Conservation (phyloP, 1,140 invertebrate genomes). For the Streblospio benedicti region DNA sequence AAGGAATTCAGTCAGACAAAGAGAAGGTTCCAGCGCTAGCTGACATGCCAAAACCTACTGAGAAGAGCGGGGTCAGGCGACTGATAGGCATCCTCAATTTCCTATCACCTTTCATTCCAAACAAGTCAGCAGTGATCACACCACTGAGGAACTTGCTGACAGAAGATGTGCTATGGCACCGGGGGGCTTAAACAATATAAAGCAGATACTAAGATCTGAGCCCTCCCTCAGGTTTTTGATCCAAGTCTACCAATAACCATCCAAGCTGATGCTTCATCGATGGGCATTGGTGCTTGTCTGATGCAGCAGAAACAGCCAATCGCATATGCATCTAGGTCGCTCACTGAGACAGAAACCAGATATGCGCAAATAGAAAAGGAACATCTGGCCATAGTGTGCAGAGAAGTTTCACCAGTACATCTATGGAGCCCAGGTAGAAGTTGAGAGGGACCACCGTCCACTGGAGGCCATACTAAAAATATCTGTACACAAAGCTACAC, state of each 20-base stretch:
- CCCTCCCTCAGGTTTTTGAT: not conserved
- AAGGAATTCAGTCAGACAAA: too few species aligned
- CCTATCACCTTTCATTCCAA: too few species aligned
- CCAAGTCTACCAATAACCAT: conserved; percentile 10
- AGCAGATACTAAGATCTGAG: not conserved
- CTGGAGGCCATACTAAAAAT: too few species aligned
- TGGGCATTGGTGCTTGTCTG: conserved; percentile 33
- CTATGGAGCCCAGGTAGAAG: too few species aligned
- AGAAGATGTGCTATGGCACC: not conserved
- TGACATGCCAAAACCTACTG: too few species aligned
- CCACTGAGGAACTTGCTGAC: conserved; percentile 37
- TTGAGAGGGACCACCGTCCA: too few species aligned
- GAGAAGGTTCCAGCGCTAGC: too few species aligned
- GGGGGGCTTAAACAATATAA: not conserved
- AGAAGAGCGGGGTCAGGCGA: too few species aligned
- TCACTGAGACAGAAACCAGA: conserved; percentile 18
- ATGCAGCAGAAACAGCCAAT: conserved; percentile 24
- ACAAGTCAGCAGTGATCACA: too few species aligned
- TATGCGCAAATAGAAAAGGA: conserved; percentile 37
- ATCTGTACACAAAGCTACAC: too few species aligned
- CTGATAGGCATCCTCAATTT: too few species aligned
- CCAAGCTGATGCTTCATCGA: conserved; percentile 29
- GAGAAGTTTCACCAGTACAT: too few species aligned
- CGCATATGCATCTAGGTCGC: conserved; percentile 20
- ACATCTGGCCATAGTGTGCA: conserved; percentile 48